Evolutionary conservation across 2,113 vertebrate species (phyloP).

Genomic region (Chloropsis cyanopogon): DNA sequence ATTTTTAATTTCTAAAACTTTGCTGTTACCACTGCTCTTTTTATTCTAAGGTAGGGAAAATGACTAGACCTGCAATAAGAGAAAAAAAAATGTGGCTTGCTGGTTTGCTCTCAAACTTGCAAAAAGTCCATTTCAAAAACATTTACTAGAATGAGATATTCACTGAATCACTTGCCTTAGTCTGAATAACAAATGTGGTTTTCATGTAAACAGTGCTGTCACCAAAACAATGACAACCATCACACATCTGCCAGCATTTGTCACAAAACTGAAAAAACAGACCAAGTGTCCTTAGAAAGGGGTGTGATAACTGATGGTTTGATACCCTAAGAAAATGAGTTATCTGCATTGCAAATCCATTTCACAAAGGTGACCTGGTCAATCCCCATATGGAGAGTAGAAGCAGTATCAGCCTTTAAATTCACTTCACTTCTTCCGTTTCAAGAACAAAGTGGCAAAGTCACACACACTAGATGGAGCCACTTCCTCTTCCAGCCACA

Average conservation of each 20-base stretch:
- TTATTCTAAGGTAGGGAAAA: not conserved
- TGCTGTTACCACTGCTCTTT: not conserved
- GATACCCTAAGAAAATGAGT: conserved; percentile 46
- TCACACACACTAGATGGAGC: conserved; percentile 62
- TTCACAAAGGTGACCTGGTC: conserved; percentile 38
- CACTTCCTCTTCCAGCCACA: conserved; percentile 23
- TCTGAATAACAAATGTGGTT: conserved; percentile 70
- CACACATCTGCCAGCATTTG: conserved; percentile 55
- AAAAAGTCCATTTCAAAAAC: conserved; percentile 7
- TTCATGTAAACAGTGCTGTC: conserved; percentile 59
- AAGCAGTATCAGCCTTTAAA: not conserved
- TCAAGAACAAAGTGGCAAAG: not conserved
- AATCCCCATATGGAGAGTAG: not conserved
- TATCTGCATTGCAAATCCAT: conserved; percentile 47
- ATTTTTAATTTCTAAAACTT: not conserved
- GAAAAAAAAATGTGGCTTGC: not conserved
- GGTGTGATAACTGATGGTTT: conserved; percentile 37
- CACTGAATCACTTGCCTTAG: conserved; percentile 1
- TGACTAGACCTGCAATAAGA: not conserved
- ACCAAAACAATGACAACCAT: conserved; percentile 27
- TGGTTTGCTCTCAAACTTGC: not conserved
- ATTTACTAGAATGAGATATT: conserved; percentile 4
- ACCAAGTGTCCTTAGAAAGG: conserved; percentile 31
- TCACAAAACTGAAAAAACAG: conserved; percentile 43
- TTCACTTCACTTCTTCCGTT: not conserved